Evolutionary conservation across 2,888 invertebrate genomes (phyloP).

Genomic region (Euspilapteryx auroguttella): DNA sequence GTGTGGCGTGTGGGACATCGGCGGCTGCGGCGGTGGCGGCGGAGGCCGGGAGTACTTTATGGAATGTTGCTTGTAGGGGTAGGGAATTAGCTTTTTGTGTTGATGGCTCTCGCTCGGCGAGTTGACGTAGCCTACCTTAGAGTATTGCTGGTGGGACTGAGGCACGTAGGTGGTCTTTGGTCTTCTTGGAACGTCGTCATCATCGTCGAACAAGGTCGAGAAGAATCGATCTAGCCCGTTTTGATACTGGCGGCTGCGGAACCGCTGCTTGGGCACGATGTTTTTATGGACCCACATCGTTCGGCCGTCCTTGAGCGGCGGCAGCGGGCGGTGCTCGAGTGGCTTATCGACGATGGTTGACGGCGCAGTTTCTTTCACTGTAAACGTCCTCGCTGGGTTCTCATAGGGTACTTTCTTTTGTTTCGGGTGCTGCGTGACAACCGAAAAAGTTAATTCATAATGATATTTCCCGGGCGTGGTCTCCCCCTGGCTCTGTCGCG

Average conservation of each 20-base stretch:
- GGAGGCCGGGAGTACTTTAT: conserved; percentile 26
- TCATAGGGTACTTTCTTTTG: conserved; percentile 44
- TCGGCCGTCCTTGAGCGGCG: conserved; percentile 17
- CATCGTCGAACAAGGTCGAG: conserved; percentile 35
- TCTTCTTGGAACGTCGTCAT: conserved; percentile 16
- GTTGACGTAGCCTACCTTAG: conserved; percentile 26
- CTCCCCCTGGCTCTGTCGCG: conserved; percentile 63
- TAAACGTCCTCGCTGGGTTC: conserved; percentile 64
- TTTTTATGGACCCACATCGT: conserved; percentile 44
- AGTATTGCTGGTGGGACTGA: conserved; percentile 16
- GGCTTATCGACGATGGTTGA: conserved; percentile 19
- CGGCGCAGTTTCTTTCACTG: conserved; percentile 55
- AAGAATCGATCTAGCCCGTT: conserved; percentile 38
- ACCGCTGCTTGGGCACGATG: conserved; percentile 19
- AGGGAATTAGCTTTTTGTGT: conserved; percentile 24
- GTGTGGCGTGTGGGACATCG: conserved; percentile 13
- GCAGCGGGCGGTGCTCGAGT: conserved; percentile 12
- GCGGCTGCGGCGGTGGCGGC: conserved; percentile 17
- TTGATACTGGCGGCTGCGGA: conserved; percentile 18
- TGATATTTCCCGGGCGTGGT: conserved; percentile 40
- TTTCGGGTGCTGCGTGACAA: conserved; percentile 55
- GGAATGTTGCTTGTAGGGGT: conserved; percentile 20
- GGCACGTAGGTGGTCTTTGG: conserved; percentile 7
- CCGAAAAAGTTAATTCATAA: conserved; percentile 70
- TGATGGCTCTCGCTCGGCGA: conserved; percentile 21